A percentile compares a stretch with the other conserved stretches of the same genome.
phyloP scores from a whole-genome alignment of 2,113 vertebrate genomes.

The Menidia beryllina region DNA sequence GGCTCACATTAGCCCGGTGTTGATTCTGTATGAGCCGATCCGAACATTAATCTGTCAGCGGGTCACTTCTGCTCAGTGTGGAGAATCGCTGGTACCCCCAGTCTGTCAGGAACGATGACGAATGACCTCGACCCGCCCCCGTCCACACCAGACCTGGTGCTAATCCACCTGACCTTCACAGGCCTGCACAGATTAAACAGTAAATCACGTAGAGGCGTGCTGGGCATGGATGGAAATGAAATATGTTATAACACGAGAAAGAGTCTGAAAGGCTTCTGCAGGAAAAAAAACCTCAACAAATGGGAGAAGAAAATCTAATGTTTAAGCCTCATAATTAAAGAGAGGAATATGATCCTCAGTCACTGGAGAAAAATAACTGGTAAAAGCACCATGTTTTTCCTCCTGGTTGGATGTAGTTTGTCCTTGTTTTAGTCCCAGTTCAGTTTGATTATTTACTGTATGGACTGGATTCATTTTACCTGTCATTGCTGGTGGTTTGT shows the following conservation, averaged over 20 bases:
- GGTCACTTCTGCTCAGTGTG: not conserved
- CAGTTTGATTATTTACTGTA: too few species aligned
- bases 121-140: constrained; percentile 38
- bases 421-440: too few species aligned
- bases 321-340: too few species aligned
- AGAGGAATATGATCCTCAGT: not conserved
- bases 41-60: constrained; percentile 33
- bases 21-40: constrained; percentile 2
- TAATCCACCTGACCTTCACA: constrained; percentile 41
- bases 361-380: not conserved
- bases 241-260: not conserved
- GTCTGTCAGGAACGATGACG: constrained; percentile 29
- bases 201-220: constrained; percentile 45
- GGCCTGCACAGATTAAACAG: constrained; percentile 48
- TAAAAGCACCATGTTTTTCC: not conserved
- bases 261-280: constrained; percentile 7
- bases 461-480: too few species aligned
- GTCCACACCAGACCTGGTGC: constrained; percentile 29
- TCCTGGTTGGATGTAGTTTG: not conserved
- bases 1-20: not conserved
- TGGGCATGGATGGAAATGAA: constrained; percentile 7
- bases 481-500: too few species aligned
- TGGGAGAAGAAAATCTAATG: not conserved
- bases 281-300: not conserved
- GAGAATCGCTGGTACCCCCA: not conserved